Evolutionary conservation across 2,113 vertebrate species (phyloP).

Genomic region (Callopanchax toddi): DNA sequence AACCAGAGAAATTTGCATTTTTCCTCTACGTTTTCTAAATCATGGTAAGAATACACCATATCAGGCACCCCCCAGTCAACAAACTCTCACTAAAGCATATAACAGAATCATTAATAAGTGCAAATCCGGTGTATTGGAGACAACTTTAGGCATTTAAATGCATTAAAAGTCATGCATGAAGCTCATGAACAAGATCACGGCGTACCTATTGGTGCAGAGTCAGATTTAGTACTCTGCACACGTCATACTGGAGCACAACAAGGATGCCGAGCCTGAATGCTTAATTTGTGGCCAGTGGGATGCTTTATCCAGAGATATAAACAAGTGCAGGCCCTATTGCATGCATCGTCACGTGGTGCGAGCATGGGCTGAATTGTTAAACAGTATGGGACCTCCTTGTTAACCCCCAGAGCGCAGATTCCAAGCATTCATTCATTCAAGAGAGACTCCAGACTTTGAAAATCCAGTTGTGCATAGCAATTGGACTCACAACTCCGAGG

Average conservation of each 20-base stretch:
- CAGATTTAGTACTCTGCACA: slow-evolving; percentile 73
- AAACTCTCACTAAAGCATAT: slow-evolving; percentile 12
- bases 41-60: slow-evolving; percentile 18
- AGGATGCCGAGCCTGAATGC: slow-evolving; percentile 74
- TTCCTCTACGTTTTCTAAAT: slow-evolving; percentile 9
- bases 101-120: slow-evolving; percentile 13
- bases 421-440: slow-evolving; percentile 69
- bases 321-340: slow-evolving; percentile 74
- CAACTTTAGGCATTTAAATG: slow-evolving; percentile 53
- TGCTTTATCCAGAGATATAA: slow-evolving; percentile 77
- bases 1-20: neutral
- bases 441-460: slow-evolving; percentile 68
- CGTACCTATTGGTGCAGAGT: slow-evolving; percentile 52
- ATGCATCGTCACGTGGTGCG: slow-evolving; percentile 70
- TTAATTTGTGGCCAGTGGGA: slow-evolving; percentile 79
- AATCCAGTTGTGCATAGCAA: slow-evolving; percentile 73
- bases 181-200: slow-evolving; percentile 61
- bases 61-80: slow-evolving; percentile 3
- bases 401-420: slow-evolving; percentile 76
- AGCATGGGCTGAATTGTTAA: slow-evolving; percentile 76
- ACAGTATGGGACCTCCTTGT: slow-evolving; percentile 71
- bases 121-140: slow-evolving; percentile 41
- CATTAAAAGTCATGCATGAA: slow-evolving; percentile 56
- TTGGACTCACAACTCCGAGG: slow-evolving; percentile 65
- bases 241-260: slow-evolving; percentile 76